These are phyloP conservation scores for Pogoniulus pusillus DNA, from an alignment of 2,797 vertebrate genomes.

Conservation along the genomic window DNA sequence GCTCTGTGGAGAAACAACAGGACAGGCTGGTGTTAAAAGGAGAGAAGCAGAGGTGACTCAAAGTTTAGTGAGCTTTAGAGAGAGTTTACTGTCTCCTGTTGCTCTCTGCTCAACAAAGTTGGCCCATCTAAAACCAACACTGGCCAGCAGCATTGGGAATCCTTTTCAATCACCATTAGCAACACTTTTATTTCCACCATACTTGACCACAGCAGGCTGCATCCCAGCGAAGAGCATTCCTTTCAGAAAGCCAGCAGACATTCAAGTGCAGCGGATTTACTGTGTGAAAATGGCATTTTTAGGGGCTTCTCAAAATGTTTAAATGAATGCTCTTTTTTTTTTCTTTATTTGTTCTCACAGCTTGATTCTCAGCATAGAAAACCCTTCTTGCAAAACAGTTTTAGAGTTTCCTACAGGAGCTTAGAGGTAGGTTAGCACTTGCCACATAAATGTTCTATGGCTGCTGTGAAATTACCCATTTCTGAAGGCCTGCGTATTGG, in stretches of 20 bases:
- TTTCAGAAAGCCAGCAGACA: slow-evolving; percentile 74
- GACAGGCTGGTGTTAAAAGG: slow-evolving; percentile 53
- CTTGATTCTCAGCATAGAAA: slow-evolving; percentile 69
- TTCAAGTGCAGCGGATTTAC: slow-evolving; percentile 79
- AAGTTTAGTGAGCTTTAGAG: slow-evolving; percentile 67
- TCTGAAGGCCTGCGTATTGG: neutral
- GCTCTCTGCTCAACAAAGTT: slow-evolving; percentile 71
- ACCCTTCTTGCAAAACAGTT: slow-evolving; percentile 55
- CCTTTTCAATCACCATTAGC: slow-evolving; percentile 84
- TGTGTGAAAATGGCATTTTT: slow-evolving; percentile 85
- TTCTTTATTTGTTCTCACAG: slow-evolving; percentile 78
- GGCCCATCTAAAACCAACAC: slow-evolving; percentile 76
- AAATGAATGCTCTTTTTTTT: slow-evolving; percentile 77
- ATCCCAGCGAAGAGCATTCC: slow-evolving; percentile 74
- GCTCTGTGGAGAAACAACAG: neutral
- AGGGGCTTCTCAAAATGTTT: slow-evolving; percentile 82
- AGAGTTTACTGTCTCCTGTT: slow-evolving; percentile 79
- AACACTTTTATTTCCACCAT: slow-evolving; percentile 80
- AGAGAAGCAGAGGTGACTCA: slow-evolving; percentile 66
- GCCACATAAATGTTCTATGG: neutral
- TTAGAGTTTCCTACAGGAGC: slow-evolving; percentile 30
- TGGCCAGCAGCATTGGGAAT: slow-evolving; percentile 80
- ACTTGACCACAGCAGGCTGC: slow-evolving; percentile 78
- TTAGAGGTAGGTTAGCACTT: neutral
- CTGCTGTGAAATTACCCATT: slow-evolving; percentile 33